phyloP scores from a whole-genome alignment of 2,797 vertebrate species.

The Cryptoprocta ferox region DNA sequence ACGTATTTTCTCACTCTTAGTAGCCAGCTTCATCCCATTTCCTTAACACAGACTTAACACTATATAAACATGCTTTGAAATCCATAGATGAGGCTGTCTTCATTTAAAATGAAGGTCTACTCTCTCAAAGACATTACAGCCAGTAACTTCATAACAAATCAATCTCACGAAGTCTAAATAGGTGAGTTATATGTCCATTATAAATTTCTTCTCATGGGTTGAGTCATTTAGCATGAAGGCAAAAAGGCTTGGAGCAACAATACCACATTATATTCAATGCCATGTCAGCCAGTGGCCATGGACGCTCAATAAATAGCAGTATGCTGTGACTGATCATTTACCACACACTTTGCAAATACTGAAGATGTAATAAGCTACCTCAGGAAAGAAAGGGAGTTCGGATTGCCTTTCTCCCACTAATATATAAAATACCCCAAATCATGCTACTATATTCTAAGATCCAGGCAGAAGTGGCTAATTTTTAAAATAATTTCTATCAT shows the following conservation, averaged over 20 bases:
- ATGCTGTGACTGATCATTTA: slow-evolving; percentile 2
- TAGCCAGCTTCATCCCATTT: neutral
- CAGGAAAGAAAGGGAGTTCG: neutral
- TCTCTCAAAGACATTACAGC: slow-evolving; percentile 43
- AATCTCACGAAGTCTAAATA: slow-evolving; percentile 54
- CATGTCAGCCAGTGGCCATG: slow-evolving; percentile 45
- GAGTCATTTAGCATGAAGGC: slow-evolving; percentile 43
- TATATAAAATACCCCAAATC: neutral
- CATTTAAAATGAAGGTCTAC: slow-evolving; percentile 53
- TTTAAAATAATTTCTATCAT: neutral
- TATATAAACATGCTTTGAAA: neutral
- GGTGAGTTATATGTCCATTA: slow-evolving; percentile 57
- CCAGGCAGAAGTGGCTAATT: neutral
- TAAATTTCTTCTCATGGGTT: slow-evolving; percentile 61
- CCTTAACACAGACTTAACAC: slow-evolving; percentile 41
- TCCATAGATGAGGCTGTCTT: slow-evolving; percentile 13
- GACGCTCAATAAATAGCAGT: slow-evolving; percentile 3
- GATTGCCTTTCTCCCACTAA: neutral
- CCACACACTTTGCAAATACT: neutral
- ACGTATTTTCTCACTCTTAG: slow-evolving; percentile 29
- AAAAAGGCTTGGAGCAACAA: slow-evolving; percentile 55
- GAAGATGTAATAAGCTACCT: neutral
- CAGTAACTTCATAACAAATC: slow-evolving; percentile 60
- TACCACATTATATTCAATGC: slow-evolving; percentile 34
- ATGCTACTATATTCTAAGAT: neutral